A percentile compares a stretch with the other conserved stretches of the same genome.
These are phyloP conservation scores for Petaurus breviceps DNA, from an alignment of 2,113 vertebrate genomes.

Conservation along the genomic window DNA sequence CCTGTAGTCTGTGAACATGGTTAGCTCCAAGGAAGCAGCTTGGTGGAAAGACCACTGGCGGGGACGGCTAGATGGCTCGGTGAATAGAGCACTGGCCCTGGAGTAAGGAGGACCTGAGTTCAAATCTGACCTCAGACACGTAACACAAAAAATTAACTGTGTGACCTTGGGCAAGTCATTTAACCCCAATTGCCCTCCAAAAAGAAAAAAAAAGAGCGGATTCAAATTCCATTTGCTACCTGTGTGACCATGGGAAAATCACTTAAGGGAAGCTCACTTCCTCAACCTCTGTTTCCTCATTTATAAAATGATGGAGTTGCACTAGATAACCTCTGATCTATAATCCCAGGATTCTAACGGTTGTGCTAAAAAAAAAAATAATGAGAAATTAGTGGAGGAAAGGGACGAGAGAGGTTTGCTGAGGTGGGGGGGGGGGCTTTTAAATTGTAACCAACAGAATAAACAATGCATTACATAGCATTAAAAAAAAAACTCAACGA, in stretches of 20 bases:
- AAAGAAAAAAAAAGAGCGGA: neutral
- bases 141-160: too few relatives aligned
- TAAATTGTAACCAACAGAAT: neutral
- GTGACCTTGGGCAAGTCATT: too few relatives aligned
- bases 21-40: neutral
- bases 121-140: too few relatives aligned
- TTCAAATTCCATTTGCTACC: neutral
- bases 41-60: neutral
- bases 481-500: neutral
- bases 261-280: neutral
- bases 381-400: neutral
- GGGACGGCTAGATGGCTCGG: too few relatives aligned
- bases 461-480: neutral
- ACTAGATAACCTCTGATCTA: neutral
- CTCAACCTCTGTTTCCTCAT: neutral
- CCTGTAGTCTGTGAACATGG: neutral
- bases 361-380: neutral
- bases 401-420: neutral
- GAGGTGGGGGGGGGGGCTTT: neutral
- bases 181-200: too few relatives aligned
- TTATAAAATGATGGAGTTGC: neutral
- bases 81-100: too few relatives aligned
- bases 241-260: neutral
- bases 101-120: too few relatives aligned
- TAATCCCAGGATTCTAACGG: neutral